Evolutionary conservation across 2,888 invertebrate genomes (phyloP).

Genomic region (Eristalis pertinax): DNA sequence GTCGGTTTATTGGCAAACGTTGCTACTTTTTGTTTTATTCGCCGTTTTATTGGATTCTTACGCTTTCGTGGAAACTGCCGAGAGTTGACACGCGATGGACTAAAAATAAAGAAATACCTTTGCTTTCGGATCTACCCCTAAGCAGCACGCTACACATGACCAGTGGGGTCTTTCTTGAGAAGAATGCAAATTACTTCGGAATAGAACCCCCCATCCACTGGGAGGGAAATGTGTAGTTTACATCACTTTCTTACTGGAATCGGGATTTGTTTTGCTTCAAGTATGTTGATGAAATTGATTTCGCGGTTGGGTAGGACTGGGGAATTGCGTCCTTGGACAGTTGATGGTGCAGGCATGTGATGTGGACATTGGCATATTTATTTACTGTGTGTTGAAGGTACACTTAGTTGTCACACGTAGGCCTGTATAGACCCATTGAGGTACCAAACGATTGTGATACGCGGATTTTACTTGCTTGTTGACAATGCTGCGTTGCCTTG

Average conservation of each 20-base stretch:
- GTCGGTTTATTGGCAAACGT: not conserved
- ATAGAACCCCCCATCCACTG: not conserved
- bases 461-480: too few relatives aligned
- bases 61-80: constrained; percentile 9
- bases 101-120: not conserved
- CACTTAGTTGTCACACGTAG: too few relatives aligned
- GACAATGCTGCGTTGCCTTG: too few relatives aligned
- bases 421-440: too few relatives aligned
- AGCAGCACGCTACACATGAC: constrained; percentile 14
- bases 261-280: not conserved
- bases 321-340: not conserved
- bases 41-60: not conserved
- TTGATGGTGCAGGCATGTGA: not conserved
- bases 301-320: not conserved
- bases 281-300: not conserved
- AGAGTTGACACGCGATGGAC: constrained; percentile 31
- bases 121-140: not conserved
- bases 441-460: too few relatives aligned
- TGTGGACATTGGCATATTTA: too few relatives aligned
- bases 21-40: not conserved
- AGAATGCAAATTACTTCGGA: not conserved
- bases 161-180: not conserved
- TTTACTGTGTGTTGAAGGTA: too few relatives aligned
- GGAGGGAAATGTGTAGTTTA: not conserved
- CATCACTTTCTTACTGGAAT: not conserved